Evolutionary conservation across 1,140 invertebrate species (phyloP).

Genomic region (Drosophila quadrilineata): DNA sequence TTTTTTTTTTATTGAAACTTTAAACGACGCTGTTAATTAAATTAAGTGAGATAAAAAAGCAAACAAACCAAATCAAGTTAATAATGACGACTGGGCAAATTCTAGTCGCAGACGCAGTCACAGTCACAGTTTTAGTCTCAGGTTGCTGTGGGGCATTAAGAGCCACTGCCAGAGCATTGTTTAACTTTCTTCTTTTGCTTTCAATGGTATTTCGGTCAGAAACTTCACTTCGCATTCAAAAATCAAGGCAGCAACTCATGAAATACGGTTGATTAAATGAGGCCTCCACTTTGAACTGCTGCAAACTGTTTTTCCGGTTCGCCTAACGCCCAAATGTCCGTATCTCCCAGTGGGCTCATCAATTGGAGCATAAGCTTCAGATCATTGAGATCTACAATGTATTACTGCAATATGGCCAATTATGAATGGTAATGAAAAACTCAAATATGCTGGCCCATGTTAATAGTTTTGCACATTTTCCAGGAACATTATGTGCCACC

Average conservation of each 20-base stretch:
- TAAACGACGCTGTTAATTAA: conserved; percentile 73
- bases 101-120: conserved; percentile 13
- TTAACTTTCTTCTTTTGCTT: conserved; percentile 76
- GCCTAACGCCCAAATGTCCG: conserved; percentile 30
- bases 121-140: not conserved
- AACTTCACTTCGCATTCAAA: conserved; percentile 40
- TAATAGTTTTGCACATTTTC: conserved; percentile 19
- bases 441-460: not conserved
- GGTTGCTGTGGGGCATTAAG: conserved; percentile 4
- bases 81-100: conserved; percentile 36
- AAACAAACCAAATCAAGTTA: conserved; percentile 53
- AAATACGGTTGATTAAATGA: conserved; percentile 14
- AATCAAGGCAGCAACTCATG: conserved; percentile 7
- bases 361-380: conserved; percentile 37
- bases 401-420: conserved; percentile 45
- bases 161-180: conserved; percentile 34
- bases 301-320: conserved; percentile 68
- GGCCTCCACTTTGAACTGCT: not conserved
- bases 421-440: conserved; percentile 60
- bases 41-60: conserved; percentile 73
- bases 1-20: conserved; percentile 47
- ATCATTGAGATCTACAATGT: conserved; percentile 11
- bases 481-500: conserved; percentile 13
- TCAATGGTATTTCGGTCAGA: conserved; percentile 77
- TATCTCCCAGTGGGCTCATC: no score